A percentile compares a stretch with the other conserved stretches of the same genome.
Conservation (phyloP, 2,888 invertebrate genomes). For the Monoplex corrugatus region DNA sequence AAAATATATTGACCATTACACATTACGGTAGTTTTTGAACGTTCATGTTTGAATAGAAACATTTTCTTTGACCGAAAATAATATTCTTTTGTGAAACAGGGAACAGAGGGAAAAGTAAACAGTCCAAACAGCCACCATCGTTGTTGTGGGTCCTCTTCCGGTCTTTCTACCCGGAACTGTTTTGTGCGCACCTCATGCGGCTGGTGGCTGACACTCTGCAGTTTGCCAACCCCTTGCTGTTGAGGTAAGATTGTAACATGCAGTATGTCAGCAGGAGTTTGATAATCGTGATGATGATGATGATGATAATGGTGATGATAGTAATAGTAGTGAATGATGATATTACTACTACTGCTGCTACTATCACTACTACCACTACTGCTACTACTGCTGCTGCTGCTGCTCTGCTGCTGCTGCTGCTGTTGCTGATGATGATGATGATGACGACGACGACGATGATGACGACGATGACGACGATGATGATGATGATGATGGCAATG, state of each 20-base stretch:
- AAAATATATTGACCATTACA: too few relatives aligned
- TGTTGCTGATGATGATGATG: not conserved
- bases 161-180: constrained; percentile 52
- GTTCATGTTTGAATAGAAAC: too few relatives aligned
- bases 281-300: not conserved
- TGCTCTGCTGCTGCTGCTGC: not conserved
- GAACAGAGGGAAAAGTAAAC: too few relatives aligned
- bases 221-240: constrained; percentile 55
- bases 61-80: too few relatives aligned
- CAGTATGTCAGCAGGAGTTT: not conserved
- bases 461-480: not conserved
- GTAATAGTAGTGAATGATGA: not conserved
- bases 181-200: constrained; percentile 49
- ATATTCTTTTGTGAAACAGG: too few relatives aligned
- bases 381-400: not conserved
- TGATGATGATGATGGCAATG: not conserved
- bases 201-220: constrained; percentile 52
- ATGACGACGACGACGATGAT: not conserved
- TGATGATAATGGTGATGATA: not conserved
- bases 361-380: not conserved
- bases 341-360: not conserved
- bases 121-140: constrained; percentile 41
- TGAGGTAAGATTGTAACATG: constrained; percentile 41
- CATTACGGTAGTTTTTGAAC: too few relatives aligned
- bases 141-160: constrained; percentile 47